Percentiles rank a stretch among this genome's conserved stretches.
phyloP scores from a whole-genome alignment of 2,797 vertebrate genomes.

The Xenopus petersii region DNA sequence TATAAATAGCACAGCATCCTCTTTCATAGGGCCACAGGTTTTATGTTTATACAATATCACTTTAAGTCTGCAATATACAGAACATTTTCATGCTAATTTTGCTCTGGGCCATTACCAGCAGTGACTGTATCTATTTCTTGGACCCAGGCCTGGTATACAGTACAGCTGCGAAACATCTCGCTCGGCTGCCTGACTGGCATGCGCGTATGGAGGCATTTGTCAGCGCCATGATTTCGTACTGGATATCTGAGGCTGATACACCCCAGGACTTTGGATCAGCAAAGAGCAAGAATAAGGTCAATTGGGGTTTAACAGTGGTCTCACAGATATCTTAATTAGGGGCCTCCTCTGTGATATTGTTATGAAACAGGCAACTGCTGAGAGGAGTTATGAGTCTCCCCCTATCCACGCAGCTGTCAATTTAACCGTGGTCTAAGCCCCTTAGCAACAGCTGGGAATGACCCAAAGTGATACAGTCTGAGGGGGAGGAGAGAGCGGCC shows the following conservation, averaged over 20 bases:
- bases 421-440: constrained; percentile 55
- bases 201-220: constrained; percentile 19
- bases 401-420: constrained; percentile 60
- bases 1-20: too few relatives aligned
- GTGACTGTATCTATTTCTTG: not conserved
- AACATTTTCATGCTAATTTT: too few relatives aligned
- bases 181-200: not conserved
- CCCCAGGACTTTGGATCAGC: constrained; percentile 3
- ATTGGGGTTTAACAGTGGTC: not conserved
- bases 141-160: not conserved
- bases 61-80: too few relatives aligned
- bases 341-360: constrained; percentile 21
- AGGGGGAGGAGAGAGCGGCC: constrained; percentile 37
- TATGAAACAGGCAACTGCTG: constrained; percentile 54
- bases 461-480: constrained; percentile 50
- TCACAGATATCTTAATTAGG: constrained; percentile 39
- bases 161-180: not conserved
- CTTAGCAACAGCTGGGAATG: constrained; percentile 81
- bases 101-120: too few relatives aligned
- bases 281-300: constrained; percentile 33
- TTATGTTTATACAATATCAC: too few relatives aligned
- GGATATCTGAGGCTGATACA: not conserved
- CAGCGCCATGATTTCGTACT: not conserved
- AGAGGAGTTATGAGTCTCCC: constrained; percentile 45
- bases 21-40: too few relatives aligned